phyloP scores from a whole-genome alignment of 2,888 invertebrate genomes.

The Polia nebulosa region DNA sequence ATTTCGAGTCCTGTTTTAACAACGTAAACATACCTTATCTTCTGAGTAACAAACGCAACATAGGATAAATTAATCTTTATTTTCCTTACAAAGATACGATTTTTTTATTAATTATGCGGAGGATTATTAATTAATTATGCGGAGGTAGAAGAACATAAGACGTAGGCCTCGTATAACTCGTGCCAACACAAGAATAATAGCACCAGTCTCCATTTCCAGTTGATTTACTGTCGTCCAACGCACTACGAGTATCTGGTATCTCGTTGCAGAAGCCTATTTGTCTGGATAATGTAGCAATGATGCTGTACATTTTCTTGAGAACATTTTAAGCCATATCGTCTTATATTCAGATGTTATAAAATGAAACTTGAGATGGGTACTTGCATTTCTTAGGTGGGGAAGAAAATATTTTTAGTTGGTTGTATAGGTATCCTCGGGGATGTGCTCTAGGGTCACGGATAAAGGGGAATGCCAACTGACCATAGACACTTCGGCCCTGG shows the following conservation, averaged over 20 bases:
- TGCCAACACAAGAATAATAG: background rate
- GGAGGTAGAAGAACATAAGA: too few species aligned
- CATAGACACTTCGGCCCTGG: too few species aligned
- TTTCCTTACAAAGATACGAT: too few species aligned
- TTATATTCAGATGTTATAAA: slow-evolving; percentile 55
- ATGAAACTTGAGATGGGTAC: slow-evolving; percentile 13
- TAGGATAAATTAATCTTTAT: too few species aligned
- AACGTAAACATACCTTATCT: too few species aligned
- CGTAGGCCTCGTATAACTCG: slow-evolving; percentile 12
- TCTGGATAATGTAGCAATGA: slow-evolving; percentile 63
- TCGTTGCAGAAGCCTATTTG: slow-evolving; percentile 68
- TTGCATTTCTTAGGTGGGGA: slow-evolving; percentile 6
- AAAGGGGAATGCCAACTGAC: too few species aligned
- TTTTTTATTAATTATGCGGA: too few species aligned
- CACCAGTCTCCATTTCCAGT: slow-evolving; percentile 9
- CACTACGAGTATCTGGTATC: slow-evolving; percentile 53
- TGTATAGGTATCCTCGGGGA: too few species aligned
- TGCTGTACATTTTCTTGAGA: slow-evolving; percentile 35
- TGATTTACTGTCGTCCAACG: slow-evolving; percentile 33
- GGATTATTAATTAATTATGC: too few species aligned
- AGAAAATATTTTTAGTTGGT: background rate
- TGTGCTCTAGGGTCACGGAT: too few species aligned
- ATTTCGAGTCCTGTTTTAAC: too few species aligned
- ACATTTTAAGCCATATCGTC: slow-evolving; percentile 50
- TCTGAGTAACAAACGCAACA: too few species aligned